phyloP scores from a whole-genome alignment of 2,888 invertebrate species.

The Pherbina coryleti region DNA sequence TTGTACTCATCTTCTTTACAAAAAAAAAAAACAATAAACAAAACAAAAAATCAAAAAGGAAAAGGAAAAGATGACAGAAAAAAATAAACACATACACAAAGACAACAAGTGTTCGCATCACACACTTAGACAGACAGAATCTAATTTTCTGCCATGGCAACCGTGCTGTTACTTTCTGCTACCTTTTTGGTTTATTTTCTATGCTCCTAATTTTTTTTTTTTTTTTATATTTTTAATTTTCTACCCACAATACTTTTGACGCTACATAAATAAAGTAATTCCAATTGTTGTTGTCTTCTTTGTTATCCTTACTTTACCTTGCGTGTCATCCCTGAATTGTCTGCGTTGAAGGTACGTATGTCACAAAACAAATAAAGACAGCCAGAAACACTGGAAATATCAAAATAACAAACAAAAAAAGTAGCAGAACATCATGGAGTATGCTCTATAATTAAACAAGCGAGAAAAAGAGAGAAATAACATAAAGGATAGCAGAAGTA shows the following conservation, averaged over 20 bases:
- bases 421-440: neutral
- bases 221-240: neutral
- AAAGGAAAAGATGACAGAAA: no score
- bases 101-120: neutral
- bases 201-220: neutral
- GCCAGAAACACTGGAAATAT: neutral
- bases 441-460: neutral
- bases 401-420: neutral
- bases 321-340: conserved; percentile 22
- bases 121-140: neutral
- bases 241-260: neutral
- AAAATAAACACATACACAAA: neutral
- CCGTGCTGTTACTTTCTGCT: neutral
- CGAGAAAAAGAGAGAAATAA: neutral
- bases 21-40: no score
- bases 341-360: neutral
- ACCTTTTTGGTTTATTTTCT: neutral
- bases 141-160: conserved; percentile 11
- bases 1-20: no score
- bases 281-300: neutral
- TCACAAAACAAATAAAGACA: conserved; percentile 7
- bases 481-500: neutral
- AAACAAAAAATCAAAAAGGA: no score
- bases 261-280: conserved; percentile 19
- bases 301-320: neutral